Evolutionary conservation across 2,113 vertebrate species (phyloP), one percentile per base, ranked within the genome.

Genomic region (Murina feae): DNA sequence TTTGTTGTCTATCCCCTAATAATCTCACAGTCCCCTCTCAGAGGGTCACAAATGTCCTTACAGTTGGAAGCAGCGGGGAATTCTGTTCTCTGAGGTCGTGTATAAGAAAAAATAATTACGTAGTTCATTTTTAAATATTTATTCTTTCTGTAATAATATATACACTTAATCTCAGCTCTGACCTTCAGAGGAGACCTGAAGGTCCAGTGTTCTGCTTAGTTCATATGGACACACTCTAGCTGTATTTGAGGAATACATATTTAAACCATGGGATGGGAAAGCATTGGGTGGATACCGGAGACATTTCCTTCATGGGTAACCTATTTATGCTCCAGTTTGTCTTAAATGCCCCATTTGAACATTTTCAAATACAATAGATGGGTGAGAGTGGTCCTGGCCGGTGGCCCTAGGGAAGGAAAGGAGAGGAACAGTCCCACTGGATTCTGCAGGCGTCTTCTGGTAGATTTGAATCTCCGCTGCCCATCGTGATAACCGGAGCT

Each of bases 111-210:
- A 65, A 72, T 92, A 95, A 90, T 91, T 51, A 81, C 53, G 85
- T 94, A 58, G 39, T 94, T 72, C 91, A 71, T 86, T 97, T 87
- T 86, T 53, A 95, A 96, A 94, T 97, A 96, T 96, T 95, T 96
- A 93, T 94, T 92, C 66, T 94, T 91, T 78, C 87, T 88, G 7
- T 93, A 75, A 81, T 95, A 92, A 90, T 89, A 88, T 79, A 90
- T 71, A 81, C 72, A 88, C 93, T 86, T 6, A 88, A 83, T 90
- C 90, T 86, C 95, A 60, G 74, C 82, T 51, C 69, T 88, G 78
- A 49, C 91, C 88, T 88, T 94, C 6, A 0, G 55, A 94, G 51
- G 95, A 92, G 85, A 89, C 63, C 49, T 25, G 23, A 72, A 72
- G 91, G 92, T 80, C 90, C 72, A 17, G 30, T 42, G 68, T 88